phyloP scores from a whole-genome alignment of 2,797 vertebrate species.

The Galago senegalensis region DNA sequence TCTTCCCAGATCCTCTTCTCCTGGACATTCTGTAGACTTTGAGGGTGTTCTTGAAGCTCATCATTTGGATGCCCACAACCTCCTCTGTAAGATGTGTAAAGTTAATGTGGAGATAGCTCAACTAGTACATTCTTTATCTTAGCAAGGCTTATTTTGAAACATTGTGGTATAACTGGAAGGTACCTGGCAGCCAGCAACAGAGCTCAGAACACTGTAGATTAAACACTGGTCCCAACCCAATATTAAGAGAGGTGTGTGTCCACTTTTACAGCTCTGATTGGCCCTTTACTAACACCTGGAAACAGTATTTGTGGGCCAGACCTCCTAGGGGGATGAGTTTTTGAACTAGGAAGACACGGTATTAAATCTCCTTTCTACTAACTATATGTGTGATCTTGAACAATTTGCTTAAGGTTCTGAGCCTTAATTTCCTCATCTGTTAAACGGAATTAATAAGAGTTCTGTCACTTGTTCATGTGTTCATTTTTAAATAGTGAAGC shows the following conservation, averaged over 20 bases:
- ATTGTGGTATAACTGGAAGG: neutral
- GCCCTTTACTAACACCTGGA: neutral
- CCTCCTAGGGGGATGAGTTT: neutral
- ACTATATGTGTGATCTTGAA: neutral
- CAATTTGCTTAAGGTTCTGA: neutral
- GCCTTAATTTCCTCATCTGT: neutral
- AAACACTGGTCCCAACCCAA: neutral
- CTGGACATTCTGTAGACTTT: neutral
- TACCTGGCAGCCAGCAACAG: neutral
- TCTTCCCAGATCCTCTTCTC: neutral
- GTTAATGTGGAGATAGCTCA: neutral
- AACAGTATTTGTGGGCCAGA: neutral
- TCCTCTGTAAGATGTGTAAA: neutral
- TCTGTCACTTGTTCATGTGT: neutral
- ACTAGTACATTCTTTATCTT: neutral
- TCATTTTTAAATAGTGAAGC: neutral
- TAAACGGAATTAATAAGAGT: neutral
- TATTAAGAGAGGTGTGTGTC: neutral
- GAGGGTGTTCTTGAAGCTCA: neutral
- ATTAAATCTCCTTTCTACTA: neutral
- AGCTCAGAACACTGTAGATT: neutral
- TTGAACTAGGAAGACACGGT: neutral
- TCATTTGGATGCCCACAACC: neutral
- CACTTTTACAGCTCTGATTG: neutral
- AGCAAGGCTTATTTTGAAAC: neutral